Evolutionary conservation across 2,113 vertebrate genomes (phyloP), one percentile per base, ranked within the genome.

Genomic region (Misgurnus mizolepis): DNA sequence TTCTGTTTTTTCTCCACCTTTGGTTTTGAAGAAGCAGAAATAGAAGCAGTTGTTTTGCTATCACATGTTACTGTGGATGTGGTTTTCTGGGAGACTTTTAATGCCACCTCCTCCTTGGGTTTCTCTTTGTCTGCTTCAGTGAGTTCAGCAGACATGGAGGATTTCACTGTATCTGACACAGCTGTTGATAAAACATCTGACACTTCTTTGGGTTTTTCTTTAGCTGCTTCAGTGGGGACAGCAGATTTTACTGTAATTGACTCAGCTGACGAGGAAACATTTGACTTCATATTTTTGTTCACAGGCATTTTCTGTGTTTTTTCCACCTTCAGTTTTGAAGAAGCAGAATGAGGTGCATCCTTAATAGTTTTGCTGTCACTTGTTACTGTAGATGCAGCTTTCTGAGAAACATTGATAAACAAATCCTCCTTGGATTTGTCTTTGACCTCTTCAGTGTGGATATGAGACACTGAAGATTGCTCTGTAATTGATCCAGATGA

Each of bases 91-190:
- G 8, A 15, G 11, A 53, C 50, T 3, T 34, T 34, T 2, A 34
- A 34, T 34, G 27, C 27, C 27, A 34, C 27, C 27, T 34, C 27
- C 65, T 85, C 67, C 68, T 80, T 80, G 39, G 49, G 17, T 39
- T 80, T 41, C 11, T 78, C 84, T 77, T 85, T 86, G 7, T 67
- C 84, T 81, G 53, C 72, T 84, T 88, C 86, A 64, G 50, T 53
- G 58, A 71, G 2, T 22, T 80, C 76, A 1, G 79, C 67, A 41
- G 81, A 81, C 74, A 72, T 43, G 47, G 75, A 34, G 50, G 78
- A 72, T 82, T 84, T 85, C 81, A 84, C 82, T 82, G 73, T 61
- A 65, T 76, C 58, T 80, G 69, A 86, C 86, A 79, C 86, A 34
- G 73, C 65, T 84, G 84, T 41, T 49, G 55, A 58, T 34, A 58